Evolutionary conservation across 2,888 invertebrate genomes (phyloP).

Genomic region (Pimpla rufipes): DNA sequence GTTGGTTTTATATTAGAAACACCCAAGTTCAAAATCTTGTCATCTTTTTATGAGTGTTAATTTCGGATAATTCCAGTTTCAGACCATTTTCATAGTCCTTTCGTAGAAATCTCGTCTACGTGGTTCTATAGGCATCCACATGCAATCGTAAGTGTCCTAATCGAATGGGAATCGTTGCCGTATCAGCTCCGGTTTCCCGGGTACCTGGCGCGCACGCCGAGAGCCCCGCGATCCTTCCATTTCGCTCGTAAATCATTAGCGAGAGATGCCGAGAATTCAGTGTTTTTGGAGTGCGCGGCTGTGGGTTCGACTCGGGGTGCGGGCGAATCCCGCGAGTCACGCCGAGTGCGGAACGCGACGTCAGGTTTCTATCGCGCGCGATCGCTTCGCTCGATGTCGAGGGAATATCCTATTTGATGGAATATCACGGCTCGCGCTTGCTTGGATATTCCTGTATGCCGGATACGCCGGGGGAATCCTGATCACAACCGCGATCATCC

Average conservation of each 20-base stretch:
- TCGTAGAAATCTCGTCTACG: too few relatives aligned
- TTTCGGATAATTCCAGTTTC: too few relatives aligned
- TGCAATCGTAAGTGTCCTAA: constrained; percentile 50
- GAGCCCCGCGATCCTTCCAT: constrained; percentile 51
- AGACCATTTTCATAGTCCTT: too few relatives aligned
- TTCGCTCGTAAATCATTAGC: constrained; percentile 68
- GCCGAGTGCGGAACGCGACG: constrained; percentile 33
- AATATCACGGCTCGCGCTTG: constrained; percentile 44
- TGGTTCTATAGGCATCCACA: neutral
- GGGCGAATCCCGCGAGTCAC: constrained; percentile 54
- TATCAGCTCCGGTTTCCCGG: constrained; percentile 60
- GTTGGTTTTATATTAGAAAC: too few relatives aligned
- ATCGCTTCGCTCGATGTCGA: constrained; percentile 58
- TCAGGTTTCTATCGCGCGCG: constrained; percentile 45
- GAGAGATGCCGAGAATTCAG: constrained; percentile 34
- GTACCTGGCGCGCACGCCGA: too few relatives aligned
- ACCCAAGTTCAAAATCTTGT: too few relatives aligned
- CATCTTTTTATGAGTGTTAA: too few relatives aligned
- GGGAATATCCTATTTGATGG: constrained; percentile 59
- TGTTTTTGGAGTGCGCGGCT: constrained; percentile 32
- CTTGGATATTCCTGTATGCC: constrained; percentile 26
- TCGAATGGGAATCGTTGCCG: constrained; percentile 55
- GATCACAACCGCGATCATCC: constrained; percentile 39
- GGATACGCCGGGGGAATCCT: constrained; percentile 9
- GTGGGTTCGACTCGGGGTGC: constrained; percentile 36